Evolutionary conservation across 92 coral and sea anemone genomes (phyloP).

Genomic region (Epizoanthus fatuus): DNA sequence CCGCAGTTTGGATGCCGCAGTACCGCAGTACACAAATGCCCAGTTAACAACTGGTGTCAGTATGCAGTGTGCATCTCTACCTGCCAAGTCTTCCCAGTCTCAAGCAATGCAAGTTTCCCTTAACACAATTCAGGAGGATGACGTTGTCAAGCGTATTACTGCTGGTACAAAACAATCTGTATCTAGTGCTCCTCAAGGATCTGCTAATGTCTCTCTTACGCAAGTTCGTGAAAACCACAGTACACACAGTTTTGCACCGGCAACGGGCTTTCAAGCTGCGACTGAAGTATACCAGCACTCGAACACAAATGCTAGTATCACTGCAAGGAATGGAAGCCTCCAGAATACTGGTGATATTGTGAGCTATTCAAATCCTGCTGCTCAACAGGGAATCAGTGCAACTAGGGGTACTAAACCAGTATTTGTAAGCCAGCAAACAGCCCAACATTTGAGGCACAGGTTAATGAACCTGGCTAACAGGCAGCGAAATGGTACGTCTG

Average conservation of each 20-base stretch:
- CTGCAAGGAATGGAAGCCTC: background rate
- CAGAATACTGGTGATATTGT: background rate
- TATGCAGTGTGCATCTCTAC: background rate
- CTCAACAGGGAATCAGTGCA: background rate
- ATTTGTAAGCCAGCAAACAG: constrained; percentile 59
- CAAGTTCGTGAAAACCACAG: background rate
- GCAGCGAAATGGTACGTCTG: constrained; percentile 50
- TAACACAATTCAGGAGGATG: background rate
- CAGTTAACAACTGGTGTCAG: background rate
- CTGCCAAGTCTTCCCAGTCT: background rate
- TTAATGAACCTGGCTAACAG: constrained; percentile 80
- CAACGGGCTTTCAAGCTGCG: background rate
- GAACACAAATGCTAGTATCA: background rate
- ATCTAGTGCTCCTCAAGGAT: background rate
- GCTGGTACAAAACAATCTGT: background rate
- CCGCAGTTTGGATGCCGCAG: background rate
- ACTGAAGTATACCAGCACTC: background rate
- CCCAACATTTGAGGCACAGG: constrained; percentile 75
- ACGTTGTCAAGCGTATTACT: background rate
- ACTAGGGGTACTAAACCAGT: constrained; percentile 38
- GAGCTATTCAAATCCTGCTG: background rate
- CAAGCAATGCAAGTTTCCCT: constrained; percentile 11
- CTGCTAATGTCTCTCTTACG: background rate
- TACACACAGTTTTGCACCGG: background rate
- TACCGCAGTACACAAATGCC: constrained; percentile 7